Percentiles rank a stretch among this genome's conserved stretches.
Evolutionary conservation across 2,797 vertebrate species (phyloP).

Genomic region (Tiaroga cobitis): DNA sequence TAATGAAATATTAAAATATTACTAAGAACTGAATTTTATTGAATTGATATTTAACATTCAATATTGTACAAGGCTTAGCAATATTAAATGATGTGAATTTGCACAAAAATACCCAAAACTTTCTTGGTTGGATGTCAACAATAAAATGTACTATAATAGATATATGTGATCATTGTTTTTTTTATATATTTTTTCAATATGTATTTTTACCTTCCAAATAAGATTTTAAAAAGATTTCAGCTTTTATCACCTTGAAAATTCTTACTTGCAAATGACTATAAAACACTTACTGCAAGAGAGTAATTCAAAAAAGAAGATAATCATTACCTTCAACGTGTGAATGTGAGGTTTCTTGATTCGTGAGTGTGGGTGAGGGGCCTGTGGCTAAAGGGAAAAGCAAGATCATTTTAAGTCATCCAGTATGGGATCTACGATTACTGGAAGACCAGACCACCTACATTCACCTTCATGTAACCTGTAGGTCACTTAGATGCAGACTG

Average conservation of each 20-base stretch:
- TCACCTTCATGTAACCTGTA: not conserved
- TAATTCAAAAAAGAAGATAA: not conserved
- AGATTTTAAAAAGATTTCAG: not conserved
- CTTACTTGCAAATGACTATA: not conserved
- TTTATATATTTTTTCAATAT: not conserved
- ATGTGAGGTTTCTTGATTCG: fast-evolving
- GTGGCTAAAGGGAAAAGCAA: not conserved
- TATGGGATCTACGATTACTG: not conserved
- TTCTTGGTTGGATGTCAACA: not conserved
- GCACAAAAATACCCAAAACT: not conserved
- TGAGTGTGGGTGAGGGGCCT: fast-evolving
- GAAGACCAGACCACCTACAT: not conserved
- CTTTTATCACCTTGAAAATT: not conserved
- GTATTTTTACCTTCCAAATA: not conserved
- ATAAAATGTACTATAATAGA: not conserved
- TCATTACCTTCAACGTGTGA: not conserved
- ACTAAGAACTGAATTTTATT: not conserved
- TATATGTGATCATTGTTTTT: not conserved
- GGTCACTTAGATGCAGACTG: not conserved
- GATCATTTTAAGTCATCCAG: not conserved
- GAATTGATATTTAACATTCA: not conserved
- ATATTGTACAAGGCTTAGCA: not conserved
- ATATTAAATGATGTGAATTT: not conserved
- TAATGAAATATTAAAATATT: not conserved
- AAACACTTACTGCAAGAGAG: not conserved